phyloP scores from a whole-genome alignment of 1,140 invertebrate genomes.

The Drosophila kanapiae region DNA sequence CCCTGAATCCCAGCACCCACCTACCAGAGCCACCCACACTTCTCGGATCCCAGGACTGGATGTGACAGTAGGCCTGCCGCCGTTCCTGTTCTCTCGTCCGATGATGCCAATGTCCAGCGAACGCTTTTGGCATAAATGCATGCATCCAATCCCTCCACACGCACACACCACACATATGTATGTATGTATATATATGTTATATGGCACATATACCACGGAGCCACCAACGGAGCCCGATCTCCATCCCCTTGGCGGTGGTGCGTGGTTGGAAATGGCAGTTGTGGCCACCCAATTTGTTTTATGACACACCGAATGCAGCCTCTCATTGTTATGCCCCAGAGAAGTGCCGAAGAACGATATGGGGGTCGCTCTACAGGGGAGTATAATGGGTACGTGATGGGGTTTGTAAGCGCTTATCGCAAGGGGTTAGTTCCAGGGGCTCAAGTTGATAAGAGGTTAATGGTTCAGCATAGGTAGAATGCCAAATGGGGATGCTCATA shows the following conservation, averaged over 20 bases:
- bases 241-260: constrained; percentile 4
- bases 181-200: constrained; percentile 6
- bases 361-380: constrained; percentile 23
- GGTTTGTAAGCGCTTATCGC: constrained; percentile 27
- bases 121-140: constrained; percentile 74
- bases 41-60: constrained; percentile 35
- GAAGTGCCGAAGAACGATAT: constrained; percentile 46
- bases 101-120: constrained; percentile 69
- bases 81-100: constrained; percentile 44
- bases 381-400: constrained; percentile 36
- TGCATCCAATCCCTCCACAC: constrained; percentile 40
- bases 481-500: constrained; percentile 13
- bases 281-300: constrained; percentile 76
- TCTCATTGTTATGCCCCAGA: constrained; percentile 55
- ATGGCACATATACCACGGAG: constrained; percentile 10
- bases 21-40: neutral
- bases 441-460: constrained; percentile 30
- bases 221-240: neutral
- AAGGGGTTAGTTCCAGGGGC: constrained; percentile 30
- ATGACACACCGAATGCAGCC: constrained; percentile 62
- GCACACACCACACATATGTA: neutral
- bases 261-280: constrained; percentile 62
- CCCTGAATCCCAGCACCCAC: neutral
- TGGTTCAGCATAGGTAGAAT: constrained; percentile 18
- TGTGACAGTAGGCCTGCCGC: constrained; percentile 59